A percentile compares a stretch with the other conserved stretches of the same genome.
Evolutionary conservation across 2,113 vertebrate genomes (phyloP).

Genomic region (Nibea albiflora): DNA sequence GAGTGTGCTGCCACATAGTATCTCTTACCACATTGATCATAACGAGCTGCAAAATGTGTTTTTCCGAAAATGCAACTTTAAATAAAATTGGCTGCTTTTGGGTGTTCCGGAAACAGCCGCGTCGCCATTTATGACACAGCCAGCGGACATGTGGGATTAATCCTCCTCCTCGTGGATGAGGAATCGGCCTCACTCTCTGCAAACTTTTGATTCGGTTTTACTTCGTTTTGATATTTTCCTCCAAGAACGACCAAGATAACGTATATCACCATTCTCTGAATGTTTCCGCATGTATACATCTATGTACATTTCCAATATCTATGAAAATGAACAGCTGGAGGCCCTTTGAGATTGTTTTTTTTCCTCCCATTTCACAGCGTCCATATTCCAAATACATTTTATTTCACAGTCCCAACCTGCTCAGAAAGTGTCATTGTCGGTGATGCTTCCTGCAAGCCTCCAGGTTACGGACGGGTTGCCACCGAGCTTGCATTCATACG

Average conservation of each 20-base stretch:
- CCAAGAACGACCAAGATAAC: not conserved
- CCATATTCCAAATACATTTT: conserved; percentile 31
- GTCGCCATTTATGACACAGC: too few species aligned
- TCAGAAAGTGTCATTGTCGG: conserved; percentile 9
- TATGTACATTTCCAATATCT: conserved; percentile 29
- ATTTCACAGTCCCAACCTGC: conserved; percentile 16
- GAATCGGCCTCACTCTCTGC: not conserved
- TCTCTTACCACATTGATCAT: not conserved
- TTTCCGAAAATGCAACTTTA: not conserved
- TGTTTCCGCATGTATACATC: conserved; percentile 8
- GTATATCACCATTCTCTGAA: not conserved
- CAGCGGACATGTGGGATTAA: too few species aligned
- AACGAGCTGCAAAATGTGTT: not conserved
- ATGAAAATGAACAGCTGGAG: conserved; percentile 48
- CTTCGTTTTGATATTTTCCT: not conserved
- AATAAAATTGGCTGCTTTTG: not conserved
- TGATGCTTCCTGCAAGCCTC: not conserved
- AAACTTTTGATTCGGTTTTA: not conserved
- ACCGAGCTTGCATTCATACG: conserved; percentile 4
- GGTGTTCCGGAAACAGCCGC: too few species aligned
- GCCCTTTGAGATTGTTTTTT: conserved; percentile 55
- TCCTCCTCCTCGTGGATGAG: not conserved
- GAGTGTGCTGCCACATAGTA: too few species aligned
- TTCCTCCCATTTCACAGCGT: conserved; percentile 6
- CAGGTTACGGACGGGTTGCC: conserved; percentile 8